These are phyloP conservation scores for Catalaphyllia jardinei DNA, from an alignment of 64 coral and sea anemone species.

Conservation along the genomic window DNA sequence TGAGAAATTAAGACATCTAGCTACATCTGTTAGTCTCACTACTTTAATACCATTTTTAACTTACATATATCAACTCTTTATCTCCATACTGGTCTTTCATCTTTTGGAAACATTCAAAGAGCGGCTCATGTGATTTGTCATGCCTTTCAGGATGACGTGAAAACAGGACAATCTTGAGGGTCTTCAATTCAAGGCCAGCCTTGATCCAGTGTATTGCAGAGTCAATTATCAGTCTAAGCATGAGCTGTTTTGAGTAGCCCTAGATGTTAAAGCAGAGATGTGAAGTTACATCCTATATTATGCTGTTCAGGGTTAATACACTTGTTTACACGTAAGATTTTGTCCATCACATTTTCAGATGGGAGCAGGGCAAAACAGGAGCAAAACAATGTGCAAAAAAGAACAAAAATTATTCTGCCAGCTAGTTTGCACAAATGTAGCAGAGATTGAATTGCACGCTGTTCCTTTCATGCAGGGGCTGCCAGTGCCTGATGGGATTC, in stretches of 20 bases:
- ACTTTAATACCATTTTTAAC: not conserved
- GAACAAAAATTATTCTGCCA: no score
- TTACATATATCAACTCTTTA: constrained; percentile 42
- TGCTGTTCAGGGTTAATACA: no score
- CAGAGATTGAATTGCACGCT: no score
- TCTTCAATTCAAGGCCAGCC: constrained; percentile 72
- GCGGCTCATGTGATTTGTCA: constrained; percentile 36
- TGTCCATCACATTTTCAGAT: no score
- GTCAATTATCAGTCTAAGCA: constrained; percentile 74
- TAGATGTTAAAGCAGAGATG: not conserved
- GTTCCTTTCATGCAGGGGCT: no score
- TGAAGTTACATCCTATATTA: no score
- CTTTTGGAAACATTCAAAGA: constrained; percentile 63
- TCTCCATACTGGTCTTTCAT: constrained; percentile 70
- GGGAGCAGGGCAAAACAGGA: no score
- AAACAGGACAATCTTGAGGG: constrained; percentile 89
- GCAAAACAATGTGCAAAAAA: no score
- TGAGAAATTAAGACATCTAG: not conserved
- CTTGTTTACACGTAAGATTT: no score
- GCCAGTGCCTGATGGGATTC: no score
- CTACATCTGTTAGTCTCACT: not conserved
- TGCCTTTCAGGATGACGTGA: constrained; percentile 56
- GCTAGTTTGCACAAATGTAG: no score
- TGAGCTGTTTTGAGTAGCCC: constrained; percentile 79
- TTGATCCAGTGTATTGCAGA: constrained; percentile 98